Evolutionary conservation across 2,797 vertebrate species (phyloP).

Genomic region (Muraenolepis orangiensis): DNA sequence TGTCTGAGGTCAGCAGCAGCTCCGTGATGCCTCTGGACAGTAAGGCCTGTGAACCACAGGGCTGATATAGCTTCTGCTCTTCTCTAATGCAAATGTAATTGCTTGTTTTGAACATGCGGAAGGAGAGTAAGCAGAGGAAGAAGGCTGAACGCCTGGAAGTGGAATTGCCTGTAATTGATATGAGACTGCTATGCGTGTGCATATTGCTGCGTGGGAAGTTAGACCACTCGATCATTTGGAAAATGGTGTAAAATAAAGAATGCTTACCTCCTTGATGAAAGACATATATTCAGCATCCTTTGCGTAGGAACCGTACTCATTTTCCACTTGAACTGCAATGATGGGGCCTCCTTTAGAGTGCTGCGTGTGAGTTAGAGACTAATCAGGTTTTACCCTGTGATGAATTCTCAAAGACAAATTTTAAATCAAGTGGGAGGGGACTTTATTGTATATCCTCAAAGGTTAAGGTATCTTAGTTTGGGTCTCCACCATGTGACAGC

Average conservation of each 20-base stretch:
- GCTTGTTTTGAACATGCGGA: neutral
- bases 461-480: neutral
- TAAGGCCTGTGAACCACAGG: slow-evolving; percentile 71
- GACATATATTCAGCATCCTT: slow-evolving; percentile 84
- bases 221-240: neutral
- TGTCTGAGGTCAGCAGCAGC: slow-evolving; percentile 86
- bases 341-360: slow-evolving; percentile 78
- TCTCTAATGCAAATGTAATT: neutral
- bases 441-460: neutral
- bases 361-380: neutral
- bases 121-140: neutral
- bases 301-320: slow-evolving; percentile 89
- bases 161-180: neutral
- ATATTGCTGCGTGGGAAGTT: neutral
- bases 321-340: slow-evolving; percentile 91
- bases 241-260: neutral
- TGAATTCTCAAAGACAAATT: neutral
- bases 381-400: neutral
- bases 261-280: slow-evolving; percentile 79
- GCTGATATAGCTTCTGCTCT: slow-evolving; percentile 7
- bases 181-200: neutral
- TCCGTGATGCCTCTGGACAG: slow-evolving; percentile 82
- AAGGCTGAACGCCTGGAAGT: neutral
- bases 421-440: neutral
- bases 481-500: neutral